Conservation (phyloP, 2,797 vertebrate genomes). For the Gadopsis bispinosus region DNA sequence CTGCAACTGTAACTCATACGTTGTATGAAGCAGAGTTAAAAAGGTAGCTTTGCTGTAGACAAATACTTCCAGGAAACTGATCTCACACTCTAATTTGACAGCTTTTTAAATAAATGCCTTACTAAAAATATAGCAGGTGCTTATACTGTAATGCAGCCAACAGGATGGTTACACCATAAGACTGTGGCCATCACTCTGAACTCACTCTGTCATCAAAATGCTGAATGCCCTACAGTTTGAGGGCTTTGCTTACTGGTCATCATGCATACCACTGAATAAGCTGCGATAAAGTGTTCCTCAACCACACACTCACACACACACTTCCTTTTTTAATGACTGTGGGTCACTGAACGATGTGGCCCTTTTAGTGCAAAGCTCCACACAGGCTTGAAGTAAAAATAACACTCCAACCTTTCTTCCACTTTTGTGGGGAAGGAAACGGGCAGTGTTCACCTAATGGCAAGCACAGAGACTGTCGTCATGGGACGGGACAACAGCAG, state of each 20-base stretch:
- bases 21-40: conserved; percentile 21
- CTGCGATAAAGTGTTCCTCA: conserved; percentile 64
- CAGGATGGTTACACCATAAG: conserved; percentile 35
- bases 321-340: conserved; percentile 64
- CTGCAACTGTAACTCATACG: conserved; percentile 18
- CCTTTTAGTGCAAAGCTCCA: conserved; percentile 49
- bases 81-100: conserved; percentile 60
- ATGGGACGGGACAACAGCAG: conserved; percentile 65
- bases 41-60: conserved; percentile 41
- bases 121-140: conserved; percentile 65
- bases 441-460: conserved; percentile 72
- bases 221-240: conserved; percentile 42
- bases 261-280: conserved; percentile 58
- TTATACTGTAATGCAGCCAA: conserved; percentile 58
- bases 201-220: conserved; percentile 57
- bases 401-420: conserved; percentile 66
- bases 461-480: conserved; percentile 74
- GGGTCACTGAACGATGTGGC: conserved; percentile 63
- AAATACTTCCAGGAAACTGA: conserved; percentile 55
- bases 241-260: conserved; percentile 47
- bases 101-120: conserved; percentile 57
- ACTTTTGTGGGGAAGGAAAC: conserved; percentile 76
- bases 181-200: conserved; percentile 46
- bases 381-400: conserved; percentile 65
- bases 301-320: conserved; percentile 55